Evolutionary conservation across 1,140 invertebrate species (phyloP).

Genomic region (Lordiphosa mommai): DNA sequence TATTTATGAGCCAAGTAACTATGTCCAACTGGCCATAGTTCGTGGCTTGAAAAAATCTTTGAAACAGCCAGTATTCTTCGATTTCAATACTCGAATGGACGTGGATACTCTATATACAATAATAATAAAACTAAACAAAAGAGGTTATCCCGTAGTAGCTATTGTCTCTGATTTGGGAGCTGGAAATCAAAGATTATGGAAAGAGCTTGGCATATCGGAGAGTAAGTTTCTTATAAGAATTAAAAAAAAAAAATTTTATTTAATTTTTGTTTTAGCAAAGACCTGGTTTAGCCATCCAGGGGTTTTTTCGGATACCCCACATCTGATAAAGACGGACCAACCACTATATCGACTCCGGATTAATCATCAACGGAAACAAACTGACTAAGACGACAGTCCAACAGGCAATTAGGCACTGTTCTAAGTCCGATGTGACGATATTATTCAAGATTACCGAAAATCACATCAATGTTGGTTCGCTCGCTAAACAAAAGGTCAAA

Average conservation of each 20-base stretch:
- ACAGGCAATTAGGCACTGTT: no score
- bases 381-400: no score
- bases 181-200: slow-evolving; percentile 18
- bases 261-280: slow-evolving; percentile 10
- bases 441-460: no score
- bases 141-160: no score
- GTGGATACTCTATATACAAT: slow-evolving; percentile 3
- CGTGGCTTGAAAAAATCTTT: slow-evolving; percentile 25
- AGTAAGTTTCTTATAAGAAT: slow-evolving; percentile 7
- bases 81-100: slow-evolving; percentile 11
- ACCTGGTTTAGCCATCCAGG: slow-evolving; percentile 6
- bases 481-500: slow-evolving; percentile 19
- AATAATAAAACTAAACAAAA: slow-evolving; percentile 12
- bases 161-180: slow-evolving; percentile 4
- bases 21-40: slow-evolving; percentile 17
- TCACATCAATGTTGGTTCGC: slow-evolving; percentile 3
- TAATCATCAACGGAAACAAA: no score
- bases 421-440: no score
- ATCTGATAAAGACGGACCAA: slow-evolving; percentile 1
- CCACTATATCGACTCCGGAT: neutral
- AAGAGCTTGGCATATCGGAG: slow-evolving; percentile 16
- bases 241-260: slow-evolving; percentile 5
- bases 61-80: slow-evolving; percentile 31
- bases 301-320: no score
- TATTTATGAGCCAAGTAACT: slow-evolving; percentile 7